Evolutionary conservation across 2,797 vertebrate genomes (phyloP).

Genomic region (Cynodonichthys magdalenae): DNA sequence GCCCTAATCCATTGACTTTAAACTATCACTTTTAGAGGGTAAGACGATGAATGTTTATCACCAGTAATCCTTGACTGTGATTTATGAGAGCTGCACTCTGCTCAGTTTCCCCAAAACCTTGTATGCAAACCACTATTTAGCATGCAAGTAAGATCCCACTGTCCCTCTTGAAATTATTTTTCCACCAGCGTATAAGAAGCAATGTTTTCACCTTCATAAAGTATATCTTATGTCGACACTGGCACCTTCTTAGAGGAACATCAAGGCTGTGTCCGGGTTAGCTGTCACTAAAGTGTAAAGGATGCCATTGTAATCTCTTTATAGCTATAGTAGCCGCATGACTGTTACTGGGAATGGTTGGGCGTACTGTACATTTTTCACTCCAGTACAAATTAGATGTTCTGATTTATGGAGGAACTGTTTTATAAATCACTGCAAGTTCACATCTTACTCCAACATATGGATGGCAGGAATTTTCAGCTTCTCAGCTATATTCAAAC

Average conservation of each 20-base stretch:
- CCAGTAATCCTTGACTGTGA: conserved; percentile 86
- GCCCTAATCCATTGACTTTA: conserved; percentile 84
- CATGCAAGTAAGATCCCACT: conserved; percentile 70
- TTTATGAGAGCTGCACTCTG: conserved; percentile 74
- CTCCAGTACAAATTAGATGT: conserved; percentile 73
- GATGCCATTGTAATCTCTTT: conserved; percentile 72
- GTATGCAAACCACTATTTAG: conserved; percentile 63
- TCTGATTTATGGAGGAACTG: conserved; percentile 72
- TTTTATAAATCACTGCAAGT: conserved; percentile 63
- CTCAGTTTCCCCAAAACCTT: conserved; percentile 54
- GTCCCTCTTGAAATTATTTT: conserved; percentile 70
- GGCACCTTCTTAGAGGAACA: conserved; percentile 71
- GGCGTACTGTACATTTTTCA: conserved; percentile 62
- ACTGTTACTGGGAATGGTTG: conserved; percentile 64
- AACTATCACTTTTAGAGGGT: conserved; percentile 79
- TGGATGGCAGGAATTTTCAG: conserved; percentile 44
- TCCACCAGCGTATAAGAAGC: conserved; percentile 53
- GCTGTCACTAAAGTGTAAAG: conserved; percentile 70
- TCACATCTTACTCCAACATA: conserved; percentile 58
- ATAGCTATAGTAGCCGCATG: conserved; percentile 53
- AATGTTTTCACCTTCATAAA: conserved; percentile 79
- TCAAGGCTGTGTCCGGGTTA: conserved; percentile 81
- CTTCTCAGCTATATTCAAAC: conserved; percentile 47
- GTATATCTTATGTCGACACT: conserved; percentile 61
- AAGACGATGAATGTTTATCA: conserved; percentile 90